Conservation (phyloP, 2,888 invertebrate genomes). For the Willowsia nigromaculata region DNA sequence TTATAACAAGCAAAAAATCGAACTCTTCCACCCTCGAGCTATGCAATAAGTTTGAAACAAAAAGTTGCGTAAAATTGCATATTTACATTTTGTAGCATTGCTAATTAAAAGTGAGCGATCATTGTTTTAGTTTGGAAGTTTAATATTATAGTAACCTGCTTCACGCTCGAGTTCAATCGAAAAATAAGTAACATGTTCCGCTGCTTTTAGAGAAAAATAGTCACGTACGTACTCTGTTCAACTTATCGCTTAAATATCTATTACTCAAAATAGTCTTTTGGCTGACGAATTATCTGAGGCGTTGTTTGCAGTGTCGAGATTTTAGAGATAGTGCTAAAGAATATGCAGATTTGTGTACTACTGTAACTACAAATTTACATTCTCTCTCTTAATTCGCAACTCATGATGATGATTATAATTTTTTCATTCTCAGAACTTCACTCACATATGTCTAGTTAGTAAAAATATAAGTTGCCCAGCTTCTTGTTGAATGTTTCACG, state of each 20-base stretch:
- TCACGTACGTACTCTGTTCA: conserved; percentile 40
- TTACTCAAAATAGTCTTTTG: conserved; percentile 13
- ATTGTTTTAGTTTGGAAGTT: conserved; percentile 45
- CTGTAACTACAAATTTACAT: neutral
- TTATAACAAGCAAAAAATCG: neutral
- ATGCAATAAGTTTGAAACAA: conserved; percentile 46
- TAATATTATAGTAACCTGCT: conserved; percentile 41
- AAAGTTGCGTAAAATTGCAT: conserved; percentile 62
- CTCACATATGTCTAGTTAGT: conserved; percentile 48
- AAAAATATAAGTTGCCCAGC: conserved; percentile 38
- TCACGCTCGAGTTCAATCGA: conserved; percentile 52
- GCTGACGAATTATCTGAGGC: neutral
- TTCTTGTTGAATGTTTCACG: conserved; percentile 54
- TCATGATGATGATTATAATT: conserved; percentile 49
- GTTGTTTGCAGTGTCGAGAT: neutral
- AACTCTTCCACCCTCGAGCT: conserved; percentile 62
- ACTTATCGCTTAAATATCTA: neutral
- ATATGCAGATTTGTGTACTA: conserved; percentile 19
- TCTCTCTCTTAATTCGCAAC: conserved; percentile 12
- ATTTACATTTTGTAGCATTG: conserved; percentile 44
- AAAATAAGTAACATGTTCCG: neutral
- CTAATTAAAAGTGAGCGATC: conserved; percentile 47
- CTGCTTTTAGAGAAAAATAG: conserved; percentile 27
- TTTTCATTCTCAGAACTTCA: conserved; percentile 33
- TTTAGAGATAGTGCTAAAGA: neutral